phyloP scores from a whole-genome alignment of 2,888 invertebrate genomes.

The Stenodera caucasica region DNA sequence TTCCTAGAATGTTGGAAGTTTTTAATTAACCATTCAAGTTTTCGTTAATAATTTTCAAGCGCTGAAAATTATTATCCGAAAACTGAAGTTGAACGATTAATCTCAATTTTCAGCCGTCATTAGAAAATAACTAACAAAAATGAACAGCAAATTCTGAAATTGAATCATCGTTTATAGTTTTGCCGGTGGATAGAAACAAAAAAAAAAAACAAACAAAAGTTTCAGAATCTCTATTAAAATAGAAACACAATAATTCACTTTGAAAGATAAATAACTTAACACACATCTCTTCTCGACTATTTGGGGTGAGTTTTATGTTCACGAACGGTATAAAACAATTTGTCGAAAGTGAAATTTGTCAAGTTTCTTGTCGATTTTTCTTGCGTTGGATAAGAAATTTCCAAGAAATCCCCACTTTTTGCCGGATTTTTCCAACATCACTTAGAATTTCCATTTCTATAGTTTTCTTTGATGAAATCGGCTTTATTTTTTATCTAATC shows the following conservation, averaged over 20 bases:
- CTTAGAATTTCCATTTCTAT: too few relatives aligned
- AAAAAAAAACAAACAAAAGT: background rate
- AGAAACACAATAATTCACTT: background rate
- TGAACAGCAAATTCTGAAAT: too few relatives aligned
- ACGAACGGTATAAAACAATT: constrained; percentile 25
- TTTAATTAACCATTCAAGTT: constrained; percentile 7
- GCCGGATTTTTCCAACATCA: too few relatives aligned
- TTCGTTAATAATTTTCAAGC: constrained; percentile 2
- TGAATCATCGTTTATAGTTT: too few relatives aligned
- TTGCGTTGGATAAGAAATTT: too few relatives aligned
- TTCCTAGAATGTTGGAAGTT: background rate
- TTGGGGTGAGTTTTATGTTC: constrained; percentile 24
- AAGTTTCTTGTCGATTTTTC: background rate
- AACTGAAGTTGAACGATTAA: background rate
- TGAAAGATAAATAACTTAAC: background rate
- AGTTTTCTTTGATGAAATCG: too few relatives aligned
- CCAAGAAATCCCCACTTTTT: too few relatives aligned
- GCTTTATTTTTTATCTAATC: too few relatives aligned
- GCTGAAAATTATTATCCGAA: background rate
- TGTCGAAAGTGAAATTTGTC: constrained; percentile 10
- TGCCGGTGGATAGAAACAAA: too few relatives aligned
- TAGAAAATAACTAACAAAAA: too few relatives aligned
- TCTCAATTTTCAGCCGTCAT: constrained; percentile 1
- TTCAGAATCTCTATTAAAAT: background rate
- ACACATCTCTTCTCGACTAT: background rate